Percentiles rank a stretch among this genome's conserved stretches.
Evolutionary conservation across 1,140 invertebrate species (phyloP).

Genomic region (Halotydeus destructor): DNA sequence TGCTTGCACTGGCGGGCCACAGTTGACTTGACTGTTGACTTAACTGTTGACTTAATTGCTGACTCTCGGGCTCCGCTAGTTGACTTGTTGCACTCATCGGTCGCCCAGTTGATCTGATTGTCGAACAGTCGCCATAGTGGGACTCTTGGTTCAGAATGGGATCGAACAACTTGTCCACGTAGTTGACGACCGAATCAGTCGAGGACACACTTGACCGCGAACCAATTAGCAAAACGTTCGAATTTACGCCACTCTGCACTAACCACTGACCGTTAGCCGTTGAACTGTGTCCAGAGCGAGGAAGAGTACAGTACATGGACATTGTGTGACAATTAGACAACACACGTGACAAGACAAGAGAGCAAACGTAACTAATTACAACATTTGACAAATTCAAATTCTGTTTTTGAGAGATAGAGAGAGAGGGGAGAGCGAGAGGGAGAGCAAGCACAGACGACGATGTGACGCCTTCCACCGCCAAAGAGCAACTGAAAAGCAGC

Average conservation of each 20-base stretch:
- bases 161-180: not conserved
- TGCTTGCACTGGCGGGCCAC: no score
- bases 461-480: no score
- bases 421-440: no score
- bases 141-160: not conserved
- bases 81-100: not conserved
- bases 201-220: not conserved
- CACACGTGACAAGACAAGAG: no score
- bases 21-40: not conserved
- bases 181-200: not conserved
- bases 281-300: not conserved
- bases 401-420: no score
- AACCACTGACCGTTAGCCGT: not conserved
- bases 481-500: no score
- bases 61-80: not conserved
- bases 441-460: no score
- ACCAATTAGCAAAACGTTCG: not conserved
- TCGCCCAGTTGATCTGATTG: not conserved
- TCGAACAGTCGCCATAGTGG: not conserved
- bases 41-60: not conserved
- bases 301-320: constrained; percentile 2
- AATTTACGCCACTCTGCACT: not conserved
- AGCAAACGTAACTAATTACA: no score
- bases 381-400: no score
- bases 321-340: constrained; percentile 1